Evolutionary conservation across 2,797 vertebrate genomes (phyloP).

Genomic region (Pagetopsis macropterus): DNA sequence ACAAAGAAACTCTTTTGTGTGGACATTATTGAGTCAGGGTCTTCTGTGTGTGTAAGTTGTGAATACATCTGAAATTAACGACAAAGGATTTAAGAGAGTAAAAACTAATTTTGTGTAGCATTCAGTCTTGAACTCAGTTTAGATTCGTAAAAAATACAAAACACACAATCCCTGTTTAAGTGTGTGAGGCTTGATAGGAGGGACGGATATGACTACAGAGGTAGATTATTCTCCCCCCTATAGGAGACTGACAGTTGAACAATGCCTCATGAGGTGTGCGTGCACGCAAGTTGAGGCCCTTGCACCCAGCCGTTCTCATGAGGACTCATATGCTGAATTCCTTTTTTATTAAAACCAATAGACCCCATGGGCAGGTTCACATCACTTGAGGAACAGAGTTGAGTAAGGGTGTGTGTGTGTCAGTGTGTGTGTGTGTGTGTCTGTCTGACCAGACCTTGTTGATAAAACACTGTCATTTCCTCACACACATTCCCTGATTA

Average conservation of each 20-base stretch:
- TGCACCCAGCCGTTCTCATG: conserved; percentile 53
- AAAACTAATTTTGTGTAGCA: not conserved
- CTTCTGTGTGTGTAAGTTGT: conserved; percentile 1
- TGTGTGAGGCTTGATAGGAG: conserved; percentile 14
- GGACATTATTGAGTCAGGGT: conserved; percentile 1
- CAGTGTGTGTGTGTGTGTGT: conserved; percentile 2
- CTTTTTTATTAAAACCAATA: conserved; percentile 78
- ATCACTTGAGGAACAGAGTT: conserved; percentile 47
- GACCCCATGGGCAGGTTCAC: conserved; percentile 66
- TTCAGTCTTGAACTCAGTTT: not conserved
- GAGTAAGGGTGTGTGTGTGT: conserved; percentile 6
- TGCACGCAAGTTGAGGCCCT: conserved; percentile 33
- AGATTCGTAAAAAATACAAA: not conserved
- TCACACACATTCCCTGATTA: conserved; percentile 62
- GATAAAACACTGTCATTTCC: conserved; percentile 73
- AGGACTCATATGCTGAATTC: conserved; percentile 66
- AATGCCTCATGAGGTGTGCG: conserved; percentile 33
- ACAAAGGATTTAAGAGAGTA: not conserved
- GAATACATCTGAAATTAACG: not conserved
- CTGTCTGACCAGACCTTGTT: conserved; percentile 45
- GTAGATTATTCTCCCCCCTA: conserved; percentile 22
- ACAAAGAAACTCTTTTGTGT: conserved; percentile 16
- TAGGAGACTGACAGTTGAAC: conserved; percentile 35
- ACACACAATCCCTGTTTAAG: conserved; percentile 13
- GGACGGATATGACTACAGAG: conserved; percentile 23